phyloP scores from a whole-genome alignment of 2,888 invertebrate genomes.

The Parnassius apollo region DNA sequence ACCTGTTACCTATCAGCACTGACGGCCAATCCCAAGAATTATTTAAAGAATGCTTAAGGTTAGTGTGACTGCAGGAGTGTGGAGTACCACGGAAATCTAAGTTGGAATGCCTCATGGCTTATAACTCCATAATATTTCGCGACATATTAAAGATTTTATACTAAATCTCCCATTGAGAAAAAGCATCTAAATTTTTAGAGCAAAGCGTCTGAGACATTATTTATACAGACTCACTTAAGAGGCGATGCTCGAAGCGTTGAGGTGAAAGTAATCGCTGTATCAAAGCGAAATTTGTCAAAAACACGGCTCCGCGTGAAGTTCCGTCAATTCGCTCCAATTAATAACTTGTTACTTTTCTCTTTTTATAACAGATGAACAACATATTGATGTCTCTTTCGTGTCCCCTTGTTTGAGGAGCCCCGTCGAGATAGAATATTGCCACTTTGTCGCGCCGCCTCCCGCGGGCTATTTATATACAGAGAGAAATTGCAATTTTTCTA shows the following conservation, averaged over 20 bases:
- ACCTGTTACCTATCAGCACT: too few species aligned
- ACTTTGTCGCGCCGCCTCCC: slow-evolving; percentile 76
- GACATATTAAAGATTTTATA: too few species aligned
- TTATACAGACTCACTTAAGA: slow-evolving; percentile 49
- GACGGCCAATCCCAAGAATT: too few species aligned
- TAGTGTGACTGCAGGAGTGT: too few species aligned
- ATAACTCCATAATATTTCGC: too few species aligned
- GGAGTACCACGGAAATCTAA: too few species aligned
- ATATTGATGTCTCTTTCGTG: slow-evolving; percentile 49
- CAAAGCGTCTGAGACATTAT: slow-evolving; percentile 47
- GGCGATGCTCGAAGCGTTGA: slow-evolving; percentile 67
- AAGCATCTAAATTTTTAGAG: slow-evolving; percentile 33
- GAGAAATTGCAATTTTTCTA: slow-evolving; percentile 74
- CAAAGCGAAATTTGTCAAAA: slow-evolving; percentile 81
- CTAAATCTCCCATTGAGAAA: slow-evolving; percentile 17
- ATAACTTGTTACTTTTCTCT: slow-evolving; percentile 60
- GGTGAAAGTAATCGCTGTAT: slow-evolving; percentile 79
- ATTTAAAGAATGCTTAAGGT: too few species aligned
- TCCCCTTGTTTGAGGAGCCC: slow-evolving; percentile 79
- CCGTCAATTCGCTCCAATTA: slow-evolving; percentile 80
- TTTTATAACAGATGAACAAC: slow-evolving; percentile 34
- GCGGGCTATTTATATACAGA: slow-evolving; percentile 66
- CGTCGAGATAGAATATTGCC: slow-evolving; percentile 79
- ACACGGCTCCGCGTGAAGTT: slow-evolving; percentile 73
- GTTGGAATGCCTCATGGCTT: too few species aligned